These are phyloP conservation scores for Henicopernis longicauda DNA, from an alignment of 2,113 vertebrate genomes.

Conservation along the genomic window DNA sequence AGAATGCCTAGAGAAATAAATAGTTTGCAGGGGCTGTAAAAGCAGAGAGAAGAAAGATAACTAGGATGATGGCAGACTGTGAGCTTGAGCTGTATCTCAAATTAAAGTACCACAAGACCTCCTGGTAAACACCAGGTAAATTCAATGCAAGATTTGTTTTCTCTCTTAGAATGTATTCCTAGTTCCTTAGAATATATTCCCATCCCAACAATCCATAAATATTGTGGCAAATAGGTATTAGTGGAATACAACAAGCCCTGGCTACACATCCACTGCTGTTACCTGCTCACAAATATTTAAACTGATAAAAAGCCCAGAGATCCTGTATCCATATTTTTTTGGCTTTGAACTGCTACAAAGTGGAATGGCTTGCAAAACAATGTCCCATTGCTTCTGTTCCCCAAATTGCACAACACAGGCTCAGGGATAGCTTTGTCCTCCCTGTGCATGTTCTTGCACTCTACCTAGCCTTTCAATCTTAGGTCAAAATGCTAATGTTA, in stretches of 20 bases:
- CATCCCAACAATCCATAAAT: neutral
- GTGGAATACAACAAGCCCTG: neutral
- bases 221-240: neutral
- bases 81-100: neutral
- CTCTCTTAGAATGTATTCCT: neutral
- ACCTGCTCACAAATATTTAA: neutral
- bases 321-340: neutral
- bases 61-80: neutral
- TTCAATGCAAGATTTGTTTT: neutral
- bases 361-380: neutral
- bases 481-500: neutral
- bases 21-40: neutral
- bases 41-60: neutral
- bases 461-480: neutral
- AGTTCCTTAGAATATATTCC: neutral
- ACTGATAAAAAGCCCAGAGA: neutral
- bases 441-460: neutral
- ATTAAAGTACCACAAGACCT: neutral
- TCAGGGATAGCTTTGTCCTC: neutral
- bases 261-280: neutral
- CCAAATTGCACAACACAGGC: neutral
- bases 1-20: neutral
- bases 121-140: neutral
- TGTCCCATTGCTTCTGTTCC: neutral
- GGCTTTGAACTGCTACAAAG: neutral